phyloP scores from a whole-genome alignment of 2,797 vertebrate species.

The Sphenopsis melanotis region DNA sequence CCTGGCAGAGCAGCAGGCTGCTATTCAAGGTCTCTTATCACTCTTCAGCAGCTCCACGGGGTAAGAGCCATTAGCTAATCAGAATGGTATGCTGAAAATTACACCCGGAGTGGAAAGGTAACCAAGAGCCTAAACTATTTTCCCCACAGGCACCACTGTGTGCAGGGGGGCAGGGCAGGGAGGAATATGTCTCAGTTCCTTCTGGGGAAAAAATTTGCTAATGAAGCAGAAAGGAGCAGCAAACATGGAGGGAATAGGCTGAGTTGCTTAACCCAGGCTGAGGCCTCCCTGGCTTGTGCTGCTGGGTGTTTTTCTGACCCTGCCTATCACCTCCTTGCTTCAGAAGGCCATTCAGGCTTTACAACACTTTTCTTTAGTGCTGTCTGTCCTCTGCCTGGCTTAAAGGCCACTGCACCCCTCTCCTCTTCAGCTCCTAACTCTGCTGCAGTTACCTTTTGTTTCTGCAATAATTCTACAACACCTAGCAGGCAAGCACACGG shows the following conservation, averaged over 20 bases:
- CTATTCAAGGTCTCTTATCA: not conserved
- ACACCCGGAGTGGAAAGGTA: not conserved
- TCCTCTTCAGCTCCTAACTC: not conserved
- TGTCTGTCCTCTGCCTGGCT: not conserved
- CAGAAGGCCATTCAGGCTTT: not conserved
- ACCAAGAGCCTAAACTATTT: not conserved
- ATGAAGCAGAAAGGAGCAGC: not conserved
- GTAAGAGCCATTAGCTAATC: not conserved
- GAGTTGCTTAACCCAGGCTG: not conserved
- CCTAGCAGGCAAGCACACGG: rapidly evolving
- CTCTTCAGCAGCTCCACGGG: not conserved
- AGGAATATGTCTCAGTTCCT: not conserved
- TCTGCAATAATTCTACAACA: not conserved
- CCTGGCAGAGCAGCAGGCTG: not conserved
- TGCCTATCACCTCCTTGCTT: not conserved
- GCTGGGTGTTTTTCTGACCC: not conserved
- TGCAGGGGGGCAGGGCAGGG: not conserved
- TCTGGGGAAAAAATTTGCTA: not conserved
- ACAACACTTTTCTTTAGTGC: not conserved
- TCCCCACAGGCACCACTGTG: not conserved
- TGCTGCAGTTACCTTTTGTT: not conserved
- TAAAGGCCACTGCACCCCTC: rapidly evolving
- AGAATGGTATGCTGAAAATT: conserved; percentile 23
- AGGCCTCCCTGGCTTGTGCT: not conserved
- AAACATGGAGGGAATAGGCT: not conserved